These are phyloP conservation scores for Heterotilapia buettikoferi DNA, from an alignment of 2,113 vertebrate genomes.

Conservation along the genomic window DNA sequence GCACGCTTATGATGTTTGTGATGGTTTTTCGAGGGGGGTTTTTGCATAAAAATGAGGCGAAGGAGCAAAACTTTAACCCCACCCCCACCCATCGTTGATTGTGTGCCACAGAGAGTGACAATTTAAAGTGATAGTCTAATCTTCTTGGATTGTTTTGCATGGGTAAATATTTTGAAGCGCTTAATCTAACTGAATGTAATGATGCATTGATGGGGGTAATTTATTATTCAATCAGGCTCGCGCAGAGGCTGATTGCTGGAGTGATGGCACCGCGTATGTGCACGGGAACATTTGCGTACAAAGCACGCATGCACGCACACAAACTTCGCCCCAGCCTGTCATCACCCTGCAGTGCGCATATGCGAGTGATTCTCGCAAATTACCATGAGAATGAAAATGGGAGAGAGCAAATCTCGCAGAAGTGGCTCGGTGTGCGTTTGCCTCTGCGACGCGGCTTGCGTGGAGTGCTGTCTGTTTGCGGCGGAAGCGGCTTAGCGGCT, in stretches of 20 bases:
- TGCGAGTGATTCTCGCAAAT: constrained; percentile 53
- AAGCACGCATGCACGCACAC: neutral
- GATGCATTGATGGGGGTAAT: constrained; percentile 76
- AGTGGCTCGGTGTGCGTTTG: neutral
- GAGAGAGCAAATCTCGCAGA: constrained; percentile 36
- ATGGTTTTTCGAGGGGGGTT: fast-evolving
- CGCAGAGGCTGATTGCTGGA: constrained; percentile 68
- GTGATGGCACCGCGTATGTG: constrained; percentile 51
- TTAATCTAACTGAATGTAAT: constrained; percentile 77
- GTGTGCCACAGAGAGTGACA: constrained; percentile 48
- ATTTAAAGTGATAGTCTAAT: constrained; percentile 72
- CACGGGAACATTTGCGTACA: neutral
- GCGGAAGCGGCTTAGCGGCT: constrained; percentile 24
- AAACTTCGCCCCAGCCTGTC: neutral
- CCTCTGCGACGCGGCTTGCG: neutral
- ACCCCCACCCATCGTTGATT: constrained; percentile 34
- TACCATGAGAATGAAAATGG: constrained; percentile 68
- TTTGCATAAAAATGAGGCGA: constrained; percentile 18
- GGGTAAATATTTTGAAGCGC: constrained; percentile 77
- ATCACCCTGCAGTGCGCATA: constrained; percentile 20
- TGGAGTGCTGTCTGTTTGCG: constrained; percentile 31
- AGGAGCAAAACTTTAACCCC: constrained; percentile 17
- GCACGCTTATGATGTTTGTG: constrained; percentile 20
- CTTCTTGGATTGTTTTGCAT: constrained; percentile 77
- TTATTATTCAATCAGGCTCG: constrained; percentile 77